Evolutionary conservation across 92 coral and sea anemone genomes (phyloP), one percentile per base, ranked within the genome.

Genomic region (Palythoa caribaeorum): DNA sequence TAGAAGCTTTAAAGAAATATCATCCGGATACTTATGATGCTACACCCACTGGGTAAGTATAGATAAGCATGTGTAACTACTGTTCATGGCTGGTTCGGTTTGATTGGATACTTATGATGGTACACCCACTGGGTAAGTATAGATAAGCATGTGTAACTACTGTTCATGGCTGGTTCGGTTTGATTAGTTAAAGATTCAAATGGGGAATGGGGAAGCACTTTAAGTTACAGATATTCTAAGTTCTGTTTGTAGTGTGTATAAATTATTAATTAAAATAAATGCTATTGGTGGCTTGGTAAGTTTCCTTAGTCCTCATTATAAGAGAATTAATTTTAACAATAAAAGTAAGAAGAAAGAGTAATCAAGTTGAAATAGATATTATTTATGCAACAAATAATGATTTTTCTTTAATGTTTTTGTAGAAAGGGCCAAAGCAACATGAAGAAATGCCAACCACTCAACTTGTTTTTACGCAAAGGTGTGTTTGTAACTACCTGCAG

Each of bases 391-490:
- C 28, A 28, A 28, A 28, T 0, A 28, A 28, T 28, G 28, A 28
- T 38, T 6, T 7, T 36, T 19, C 20, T 10, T 62, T 63, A 80
- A 62, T 60, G 69, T 13, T 50, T 78, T 17, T 80, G 71, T 44
- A 81, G 93, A 59, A 70, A 57, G 55, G 19, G 79, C 52, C 84
- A 59, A 70, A 69, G 85, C 17, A 90, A 87, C 85, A 68, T 17
- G 13, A 91, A 83, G 76, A 91, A 83, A 77, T 91, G 90, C 1
- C 93, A 91, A 69, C 77, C 93, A n/a, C 84, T 91, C 15, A 53
- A 83, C 73, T 79, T 91, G 74, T 87, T 91, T 44, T 79, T 83
- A 38, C 84, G 93, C 14, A 91, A 88, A 87, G 93, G 93, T 91
- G 15, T 68, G 93, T 77, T 51, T 37, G 28, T 28, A 44, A 2